Conservation (phyloP, 2,797 vertebrate species). For the Jordanella pulchra region DNA sequence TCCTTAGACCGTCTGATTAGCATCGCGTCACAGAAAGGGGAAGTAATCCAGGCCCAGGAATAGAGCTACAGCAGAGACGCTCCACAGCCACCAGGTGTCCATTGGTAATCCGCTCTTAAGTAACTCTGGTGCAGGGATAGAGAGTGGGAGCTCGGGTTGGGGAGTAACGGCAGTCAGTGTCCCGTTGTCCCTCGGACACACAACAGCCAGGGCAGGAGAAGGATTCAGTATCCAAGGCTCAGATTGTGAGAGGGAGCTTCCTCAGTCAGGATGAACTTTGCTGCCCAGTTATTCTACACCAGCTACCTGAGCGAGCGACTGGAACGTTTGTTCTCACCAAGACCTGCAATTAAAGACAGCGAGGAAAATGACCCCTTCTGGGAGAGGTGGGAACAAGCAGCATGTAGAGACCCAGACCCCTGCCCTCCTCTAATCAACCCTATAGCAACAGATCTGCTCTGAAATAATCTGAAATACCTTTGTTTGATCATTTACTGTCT, state of each 20-base stretch:
- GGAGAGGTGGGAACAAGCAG: slow-evolving; percentile 88
- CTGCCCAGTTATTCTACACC: slow-evolving; percentile 88
- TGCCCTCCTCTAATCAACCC: slow-evolving; percentile 30
- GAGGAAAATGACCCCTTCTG: slow-evolving; percentile 94
- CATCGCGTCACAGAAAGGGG: slow-evolving; percentile 74
- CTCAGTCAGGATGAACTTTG: slow-evolving; percentile 87
- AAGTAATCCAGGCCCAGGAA: slow-evolving; percentile 86
- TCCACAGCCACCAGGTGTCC: slow-evolving; percentile 54
- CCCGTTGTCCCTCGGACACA: slow-evolving; percentile 46
- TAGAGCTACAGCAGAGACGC: slow-evolving; percentile 77
- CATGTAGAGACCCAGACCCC: slow-evolving; percentile 28
- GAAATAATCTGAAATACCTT: too few relatives aligned
- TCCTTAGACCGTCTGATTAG: slow-evolving; percentile 81
- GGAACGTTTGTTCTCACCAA: slow-evolving; percentile 69
- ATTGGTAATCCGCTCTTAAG: slow-evolving; percentile 80
- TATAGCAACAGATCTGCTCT: slow-evolving; percentile 27
- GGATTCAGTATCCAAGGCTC: slow-evolving; percentile 22
- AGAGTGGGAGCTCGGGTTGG: slow-evolving; percentile 44
- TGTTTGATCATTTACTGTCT: too few relatives aligned
- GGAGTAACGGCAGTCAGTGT: slow-evolving; percentile 52
- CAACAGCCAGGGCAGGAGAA: slow-evolving; percentile 30
- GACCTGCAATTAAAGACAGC: slow-evolving; percentile 68
- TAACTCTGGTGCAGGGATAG: slow-evolving; percentile 49
- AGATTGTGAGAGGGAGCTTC: slow-evolving; percentile 37
- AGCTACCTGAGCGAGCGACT: slow-evolving; percentile 80